Conservation (phyloP, 2,113 vertebrate species). For the Lagopus leucura region DNA sequence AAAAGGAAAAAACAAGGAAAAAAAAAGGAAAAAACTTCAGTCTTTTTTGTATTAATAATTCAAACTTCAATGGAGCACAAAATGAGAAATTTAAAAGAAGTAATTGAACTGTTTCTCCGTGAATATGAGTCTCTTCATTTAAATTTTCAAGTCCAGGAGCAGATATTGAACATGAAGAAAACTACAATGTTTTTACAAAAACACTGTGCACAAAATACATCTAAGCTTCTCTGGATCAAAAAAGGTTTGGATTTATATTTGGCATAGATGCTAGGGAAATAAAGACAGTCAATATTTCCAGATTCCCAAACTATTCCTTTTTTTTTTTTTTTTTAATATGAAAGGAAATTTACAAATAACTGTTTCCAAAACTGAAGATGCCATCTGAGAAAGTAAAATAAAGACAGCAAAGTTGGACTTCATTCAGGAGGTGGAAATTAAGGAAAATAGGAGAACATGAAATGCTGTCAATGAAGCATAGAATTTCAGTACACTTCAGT, state of each 20-base stretch:
- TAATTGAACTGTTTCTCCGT: neutral
- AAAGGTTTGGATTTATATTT: neutral
- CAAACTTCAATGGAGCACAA: neutral
- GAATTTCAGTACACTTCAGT: neutral
- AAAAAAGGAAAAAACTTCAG: neutral
- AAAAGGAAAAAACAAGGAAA: too few relatives aligned
- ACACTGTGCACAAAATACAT: neutral
- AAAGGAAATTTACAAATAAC: neutral
- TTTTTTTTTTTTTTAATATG: neutral
- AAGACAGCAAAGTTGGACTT: neutral
- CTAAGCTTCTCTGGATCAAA: neutral
- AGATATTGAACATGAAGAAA: neutral
- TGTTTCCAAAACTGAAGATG: neutral
- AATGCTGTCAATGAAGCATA: neutral
- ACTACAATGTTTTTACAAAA: neutral
- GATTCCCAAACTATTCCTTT: neutral
- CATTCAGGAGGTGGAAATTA: neutral
- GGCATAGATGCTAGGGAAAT: neutral
- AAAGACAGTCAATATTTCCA: neutral
- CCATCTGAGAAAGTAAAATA: neutral
- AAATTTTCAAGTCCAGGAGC: neutral
- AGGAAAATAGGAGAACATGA: neutral
- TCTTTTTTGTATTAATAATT: neutral
- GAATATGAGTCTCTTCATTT: neutral
- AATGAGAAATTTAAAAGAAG: neutral